Evolutionary conservation across 2,113 vertebrate species (phyloP).

Genomic region (Chinchilla lanigera): DNA sequence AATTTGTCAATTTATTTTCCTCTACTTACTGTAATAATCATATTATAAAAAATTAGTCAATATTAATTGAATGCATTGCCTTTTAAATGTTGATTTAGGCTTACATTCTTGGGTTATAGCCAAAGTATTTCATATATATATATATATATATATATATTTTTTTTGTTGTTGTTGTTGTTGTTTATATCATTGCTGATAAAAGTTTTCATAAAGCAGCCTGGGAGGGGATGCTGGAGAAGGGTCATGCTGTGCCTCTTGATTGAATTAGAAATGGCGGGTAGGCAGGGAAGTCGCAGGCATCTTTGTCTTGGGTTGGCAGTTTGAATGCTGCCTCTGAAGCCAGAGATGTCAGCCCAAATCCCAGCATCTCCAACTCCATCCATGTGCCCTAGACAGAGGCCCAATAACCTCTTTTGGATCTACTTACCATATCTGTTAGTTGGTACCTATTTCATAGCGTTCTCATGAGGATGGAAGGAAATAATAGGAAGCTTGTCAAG

Average conservation of each 20-base stretch:
- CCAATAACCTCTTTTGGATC: background rate
- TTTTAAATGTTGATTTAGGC: background rate
- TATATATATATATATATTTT: too few relatives aligned
- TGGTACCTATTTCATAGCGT: background rate
- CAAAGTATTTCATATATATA: background rate
- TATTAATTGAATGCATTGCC: background rate
- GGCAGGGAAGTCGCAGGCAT: background rate
- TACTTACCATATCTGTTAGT: conserved; percentile 2
- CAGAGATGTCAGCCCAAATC: background rate
- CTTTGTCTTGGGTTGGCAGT: background rate
- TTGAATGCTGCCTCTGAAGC: background rate
- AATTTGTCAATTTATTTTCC: background rate
- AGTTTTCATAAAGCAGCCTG: background rate
- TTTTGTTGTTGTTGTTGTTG: too few relatives aligned
- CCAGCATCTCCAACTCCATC: background rate
- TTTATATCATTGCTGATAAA: background rate
- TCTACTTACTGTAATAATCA: background rate
- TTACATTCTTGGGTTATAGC: background rate
- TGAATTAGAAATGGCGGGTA: background rate
- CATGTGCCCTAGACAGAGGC: background rate
- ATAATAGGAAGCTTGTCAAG: conserved; percentile 12
- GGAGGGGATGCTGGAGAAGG: background rate
- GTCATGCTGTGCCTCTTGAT: background rate
- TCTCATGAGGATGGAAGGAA: conserved; percentile 26
- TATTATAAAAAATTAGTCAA: background rate